Conservation (phyloP, 2,888 invertebrate genomes). For the Neoitamus cyanurus region DNA sequence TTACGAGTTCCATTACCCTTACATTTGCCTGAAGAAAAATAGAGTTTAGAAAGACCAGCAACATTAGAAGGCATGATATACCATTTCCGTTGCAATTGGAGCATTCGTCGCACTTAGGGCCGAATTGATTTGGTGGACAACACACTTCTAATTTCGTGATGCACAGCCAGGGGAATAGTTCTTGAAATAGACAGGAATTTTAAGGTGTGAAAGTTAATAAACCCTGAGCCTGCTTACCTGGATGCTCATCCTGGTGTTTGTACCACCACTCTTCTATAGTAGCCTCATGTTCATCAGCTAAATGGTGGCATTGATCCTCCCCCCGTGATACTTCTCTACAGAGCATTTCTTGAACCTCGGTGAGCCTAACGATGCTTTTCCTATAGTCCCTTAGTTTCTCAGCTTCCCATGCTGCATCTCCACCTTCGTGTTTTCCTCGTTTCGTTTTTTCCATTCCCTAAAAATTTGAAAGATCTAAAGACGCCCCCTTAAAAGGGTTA, state of each 20-base stretch:
- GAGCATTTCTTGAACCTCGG: conserved; percentile 90
- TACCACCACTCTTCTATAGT: conserved; percentile 92
- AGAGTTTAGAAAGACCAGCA: neutral
- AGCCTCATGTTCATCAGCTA: conserved; percentile 85
- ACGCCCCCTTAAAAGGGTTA: neutral
- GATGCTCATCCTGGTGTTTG: conserved; percentile 69
- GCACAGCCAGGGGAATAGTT: conserved; percentile 81
- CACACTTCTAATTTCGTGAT: conserved; percentile 81
- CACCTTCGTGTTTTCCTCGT: conserved; percentile 91
- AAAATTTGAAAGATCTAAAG: conserved; percentile 7
- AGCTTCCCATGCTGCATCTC: conserved; percentile 94
- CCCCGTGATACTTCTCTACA: conserved; percentile 81
- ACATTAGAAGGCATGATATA: no score
- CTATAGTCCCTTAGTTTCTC: conserved; percentile 84
- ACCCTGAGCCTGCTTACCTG: conserved; percentile 46
- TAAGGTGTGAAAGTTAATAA: neutral
- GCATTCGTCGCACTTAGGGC: conserved; percentile 84
- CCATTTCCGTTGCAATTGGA: conserved; percentile 84
- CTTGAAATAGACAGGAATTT: conserved; percentile 58
- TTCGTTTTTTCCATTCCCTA: conserved; percentile 82
- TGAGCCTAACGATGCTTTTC: conserved; percentile 87
- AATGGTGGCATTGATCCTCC: conserved; percentile 82
- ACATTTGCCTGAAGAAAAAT: conserved; percentile 67
- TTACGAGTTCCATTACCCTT: conserved; percentile 90
- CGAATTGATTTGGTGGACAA: conserved; percentile 87